Evolutionary conservation across 2,797 vertebrate species (phyloP).

Genomic region (Hephaestus fuliginosus): DNA sequence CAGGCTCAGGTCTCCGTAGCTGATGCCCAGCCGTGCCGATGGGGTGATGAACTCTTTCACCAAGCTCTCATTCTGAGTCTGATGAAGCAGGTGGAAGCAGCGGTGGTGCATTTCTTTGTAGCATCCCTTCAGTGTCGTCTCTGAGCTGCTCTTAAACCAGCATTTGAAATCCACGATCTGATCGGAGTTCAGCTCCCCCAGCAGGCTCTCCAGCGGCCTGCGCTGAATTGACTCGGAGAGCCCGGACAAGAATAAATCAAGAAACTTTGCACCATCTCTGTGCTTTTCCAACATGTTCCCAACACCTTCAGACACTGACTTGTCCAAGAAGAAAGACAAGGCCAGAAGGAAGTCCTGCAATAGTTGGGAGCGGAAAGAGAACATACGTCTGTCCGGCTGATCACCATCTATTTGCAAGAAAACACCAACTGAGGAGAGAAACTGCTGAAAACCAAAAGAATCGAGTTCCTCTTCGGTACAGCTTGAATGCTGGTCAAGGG

Average conservation of each 20-base stretch:
- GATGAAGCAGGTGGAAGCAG: conserved; percentile 78
- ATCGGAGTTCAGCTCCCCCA: conserved; percentile 64
- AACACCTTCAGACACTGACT: conserved; percentile 3
- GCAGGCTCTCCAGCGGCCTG: conserved; percentile 66
- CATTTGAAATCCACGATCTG: conserved; percentile 62
- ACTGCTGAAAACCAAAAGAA: conserved; percentile 56
- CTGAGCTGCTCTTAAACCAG: conserved; percentile 73
- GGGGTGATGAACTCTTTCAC: conserved; percentile 67
- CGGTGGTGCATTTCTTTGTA: conserved; percentile 53
- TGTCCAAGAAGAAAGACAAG: conserved; percentile 72
- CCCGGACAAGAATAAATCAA: conserved; percentile 80
- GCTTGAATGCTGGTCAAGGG: conserved; percentile 3
- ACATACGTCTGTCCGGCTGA: conserved; percentile 38
- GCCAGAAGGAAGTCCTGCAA: conserved; percentile 84
- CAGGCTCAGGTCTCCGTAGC: conserved; percentile 63
- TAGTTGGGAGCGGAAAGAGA: conserved; percentile 79
- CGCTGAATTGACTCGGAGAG: conserved; percentile 75
- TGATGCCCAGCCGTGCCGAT: conserved; percentile 33
- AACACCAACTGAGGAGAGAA: conserved; percentile 44
- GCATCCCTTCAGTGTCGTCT: conserved; percentile 28
- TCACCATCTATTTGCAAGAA: conserved; percentile 65
- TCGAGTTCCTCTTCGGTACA: conserved; percentile 65
- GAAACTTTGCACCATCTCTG: conserved; percentile 46
- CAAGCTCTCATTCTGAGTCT: conserved; percentile 77
- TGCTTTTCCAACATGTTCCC: conserved; percentile 56